Evolutionary conservation across 2,797 vertebrate genomes (phyloP).

Genomic region (Staurois parvus): DNA sequence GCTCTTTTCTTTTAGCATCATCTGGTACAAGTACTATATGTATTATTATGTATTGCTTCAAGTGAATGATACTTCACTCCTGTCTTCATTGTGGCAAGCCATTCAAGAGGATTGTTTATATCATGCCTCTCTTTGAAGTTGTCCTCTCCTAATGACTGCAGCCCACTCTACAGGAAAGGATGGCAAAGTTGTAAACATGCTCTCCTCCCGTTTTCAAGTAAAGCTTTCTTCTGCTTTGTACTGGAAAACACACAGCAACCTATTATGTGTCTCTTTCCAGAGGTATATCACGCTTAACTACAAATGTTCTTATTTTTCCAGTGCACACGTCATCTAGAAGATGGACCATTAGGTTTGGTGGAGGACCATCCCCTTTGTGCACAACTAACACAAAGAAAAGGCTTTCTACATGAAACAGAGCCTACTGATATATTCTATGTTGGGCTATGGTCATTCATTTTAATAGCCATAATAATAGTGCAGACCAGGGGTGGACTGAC

Average conservation of each 20-base stretch:
- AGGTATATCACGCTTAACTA: no score
- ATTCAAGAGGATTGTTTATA: constrained; percentile 42
- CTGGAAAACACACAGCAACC: background rate
- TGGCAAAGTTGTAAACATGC: constrained; percentile 6
- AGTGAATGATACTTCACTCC: constrained; percentile 23
- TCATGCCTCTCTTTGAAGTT: constrained; percentile 31
- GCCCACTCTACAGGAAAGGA: constrained; percentile 22
- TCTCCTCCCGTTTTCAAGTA: background rate
- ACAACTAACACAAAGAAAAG: no score
- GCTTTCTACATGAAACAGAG: no score
- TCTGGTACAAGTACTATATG: background rate
- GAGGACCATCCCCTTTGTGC: no score
- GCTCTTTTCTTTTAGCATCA: constrained; percentile 8
- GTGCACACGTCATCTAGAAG: no score
- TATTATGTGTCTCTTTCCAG: background rate
- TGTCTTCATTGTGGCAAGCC: constrained; percentile 15
- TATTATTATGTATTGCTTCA: constrained; percentile 8
- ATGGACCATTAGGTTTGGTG: no score
- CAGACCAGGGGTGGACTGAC: no score
- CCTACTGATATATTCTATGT: no score
- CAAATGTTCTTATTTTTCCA: no score
- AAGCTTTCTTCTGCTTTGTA: background rate
- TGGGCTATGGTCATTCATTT: no score
- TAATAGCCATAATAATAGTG: no score
- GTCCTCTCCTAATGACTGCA: constrained; percentile 15